Evolutionary conservation across 23 tunicate genomes (phyloP), one percentile per base, ranked within the genome.

Genomic region (Pegea sp.): DNA sequence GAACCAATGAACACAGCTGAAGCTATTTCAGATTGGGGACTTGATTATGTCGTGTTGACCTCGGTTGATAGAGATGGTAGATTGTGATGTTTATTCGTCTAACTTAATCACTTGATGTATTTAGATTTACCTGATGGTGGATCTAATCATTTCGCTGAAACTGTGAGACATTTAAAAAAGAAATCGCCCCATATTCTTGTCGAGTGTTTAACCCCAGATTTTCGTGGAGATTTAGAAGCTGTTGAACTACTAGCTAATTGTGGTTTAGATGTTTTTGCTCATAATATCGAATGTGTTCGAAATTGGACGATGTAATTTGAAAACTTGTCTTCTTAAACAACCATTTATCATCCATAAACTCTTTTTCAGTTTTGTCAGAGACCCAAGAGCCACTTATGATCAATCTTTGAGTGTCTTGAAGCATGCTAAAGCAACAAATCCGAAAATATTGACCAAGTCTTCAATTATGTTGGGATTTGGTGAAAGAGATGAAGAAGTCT

Each of bases 401-500:
- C 98, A 91, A 48, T 91, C 99, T 0, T 29, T 91, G 48, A 8
- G 48, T 1, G 91, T 81, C 7, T 61, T 91, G 33, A 44, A 56
- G 1, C 81, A 78, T 38, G 99, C 99, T 11, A 91, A 91, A 54
- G 22, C 20, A 23, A 34, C 58, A 26, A 81, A 81, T 53, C 62
- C 86, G 13, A 28, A 57, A 7, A 64, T 91, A 23, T 55, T 91
- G 20, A 91, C 99, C 19, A 91, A 91, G 53, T 72, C 93, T 22
- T 91, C 99, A 2, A 66, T 91, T 18, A 91, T 91, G 99, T 49
- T 91, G 4, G 99, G 99, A 22, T 78, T 91, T 60, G 99, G 99
- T 33, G 99, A 91, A 68, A 71, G 77, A 1, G 99, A 91, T 38
- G 93, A 78, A 28, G 73, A 91, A 68, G 91, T 91, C 58, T 16